Percentiles rank a stretch among this genome's conserved stretches.
phyloP scores from a whole-genome alignment of 64 coral and sea anemone genomes.

The Stylophora pistillata region DNA sequence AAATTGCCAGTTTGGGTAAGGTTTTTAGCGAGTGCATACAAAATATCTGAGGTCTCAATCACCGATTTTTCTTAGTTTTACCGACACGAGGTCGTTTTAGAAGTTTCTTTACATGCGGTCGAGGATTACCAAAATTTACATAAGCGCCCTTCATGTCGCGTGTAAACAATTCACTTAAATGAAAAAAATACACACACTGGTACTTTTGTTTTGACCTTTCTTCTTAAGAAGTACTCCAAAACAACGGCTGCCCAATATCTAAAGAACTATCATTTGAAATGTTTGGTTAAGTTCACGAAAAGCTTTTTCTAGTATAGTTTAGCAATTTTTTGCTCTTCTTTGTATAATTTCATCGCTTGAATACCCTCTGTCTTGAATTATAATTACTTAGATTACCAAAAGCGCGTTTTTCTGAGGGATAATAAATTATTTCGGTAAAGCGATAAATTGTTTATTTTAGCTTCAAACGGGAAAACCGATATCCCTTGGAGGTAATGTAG shows the following conservation, averaged over 20 bases:
- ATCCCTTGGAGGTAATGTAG: not conserved
- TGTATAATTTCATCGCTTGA: not conserved
- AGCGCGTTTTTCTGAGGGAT: not conserved
- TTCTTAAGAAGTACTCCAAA: not conserved
- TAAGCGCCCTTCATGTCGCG: not conserved
- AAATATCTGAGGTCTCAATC: not conserved
- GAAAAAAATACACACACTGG: not conserved
- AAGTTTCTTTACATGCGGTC: not conserved
- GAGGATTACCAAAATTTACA: constrained; percentile 17
- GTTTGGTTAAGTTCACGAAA: not conserved
- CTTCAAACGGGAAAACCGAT: not conserved
- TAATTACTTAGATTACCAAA: not conserved
- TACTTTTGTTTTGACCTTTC: not conserved
- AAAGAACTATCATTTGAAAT: not conserved
- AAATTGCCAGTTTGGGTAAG: not conserved
- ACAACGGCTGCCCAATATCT: not conserved
- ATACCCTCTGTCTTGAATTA: not conserved
- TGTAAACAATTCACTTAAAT: not conserved
- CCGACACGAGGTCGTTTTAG: not conserved
- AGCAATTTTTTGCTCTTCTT: no score
- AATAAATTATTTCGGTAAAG: not conserved
- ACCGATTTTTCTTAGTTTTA: not conserved
- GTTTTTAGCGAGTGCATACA: not conserved
- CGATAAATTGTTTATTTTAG: constrained; percentile 6
- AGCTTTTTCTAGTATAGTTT: not conserved